Percentiles rank a stretch among this genome's conserved stretches.
Evolutionary conservation across 92 coral and sea anemone species (phyloP).

Genomic region (Pocillopora meandrina): DNA sequence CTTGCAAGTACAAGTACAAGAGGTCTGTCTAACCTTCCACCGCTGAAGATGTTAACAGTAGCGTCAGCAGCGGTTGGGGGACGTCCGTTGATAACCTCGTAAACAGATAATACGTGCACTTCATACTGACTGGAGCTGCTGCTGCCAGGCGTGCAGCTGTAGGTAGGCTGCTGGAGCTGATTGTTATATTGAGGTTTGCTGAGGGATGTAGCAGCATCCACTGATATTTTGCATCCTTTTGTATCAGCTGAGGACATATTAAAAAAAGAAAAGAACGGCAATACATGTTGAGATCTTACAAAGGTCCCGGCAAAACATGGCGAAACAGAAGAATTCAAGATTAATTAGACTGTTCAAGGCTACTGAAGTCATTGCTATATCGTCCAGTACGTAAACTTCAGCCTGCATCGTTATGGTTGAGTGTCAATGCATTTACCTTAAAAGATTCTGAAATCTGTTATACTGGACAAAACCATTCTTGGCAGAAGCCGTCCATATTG

Average conservation of each 20-base stretch:
- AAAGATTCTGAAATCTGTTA: too few relatives aligned
- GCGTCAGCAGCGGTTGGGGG: not conserved
- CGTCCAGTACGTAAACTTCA: too few relatives aligned
- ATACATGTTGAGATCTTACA: too few relatives aligned
- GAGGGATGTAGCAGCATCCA: not conserved
- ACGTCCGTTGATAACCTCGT: slow-evolving; percentile 10
- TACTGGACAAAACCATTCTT: too few relatives aligned
- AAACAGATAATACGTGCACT: slow-evolving; percentile 16
- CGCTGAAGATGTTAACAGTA: slow-evolving; percentile 3
- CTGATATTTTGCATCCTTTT: slow-evolving; percentile 6
- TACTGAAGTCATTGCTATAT: too few relatives aligned
- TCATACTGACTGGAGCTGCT: slow-evolving; percentile 20
- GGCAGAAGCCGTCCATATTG: too few relatives aligned
- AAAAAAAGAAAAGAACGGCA: not conserved
- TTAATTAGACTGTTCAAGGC: too few relatives aligned
- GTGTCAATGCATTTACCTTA: too few relatives aligned
- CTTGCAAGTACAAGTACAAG: slow-evolving; percentile 9
- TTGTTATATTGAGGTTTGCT: slow-evolving; percentile 11
- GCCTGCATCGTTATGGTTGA: too few relatives aligned
- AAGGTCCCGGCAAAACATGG: too few relatives aligned
- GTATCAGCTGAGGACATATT: too few relatives aligned
- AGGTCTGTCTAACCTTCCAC: not conserved
- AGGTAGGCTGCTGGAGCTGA: not conserved
- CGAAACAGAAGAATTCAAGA: too few relatives aligned
- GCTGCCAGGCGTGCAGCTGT: slow-evolving; percentile 22